Percentiles rank a stretch among this genome's conserved stretches.
These are phyloP conservation scores for Calcarius lapponicus DNA, from an alignment of 2,797 vertebrate genomes.

Conservation along the genomic window DNA sequence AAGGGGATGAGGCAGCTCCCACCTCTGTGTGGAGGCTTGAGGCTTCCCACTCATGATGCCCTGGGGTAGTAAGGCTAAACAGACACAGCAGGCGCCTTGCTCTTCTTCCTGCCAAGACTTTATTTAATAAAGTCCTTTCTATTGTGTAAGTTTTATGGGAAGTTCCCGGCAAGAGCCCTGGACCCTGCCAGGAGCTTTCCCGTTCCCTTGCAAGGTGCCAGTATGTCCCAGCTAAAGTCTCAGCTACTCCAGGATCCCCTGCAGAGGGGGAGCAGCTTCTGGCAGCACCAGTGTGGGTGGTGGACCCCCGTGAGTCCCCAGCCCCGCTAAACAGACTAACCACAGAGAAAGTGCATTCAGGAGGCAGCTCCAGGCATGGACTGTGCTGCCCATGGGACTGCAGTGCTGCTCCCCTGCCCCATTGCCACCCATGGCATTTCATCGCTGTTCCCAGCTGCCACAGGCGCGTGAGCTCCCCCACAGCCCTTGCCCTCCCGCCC, in stretches of 20 bases:
- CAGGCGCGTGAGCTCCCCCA: fast-evolving
- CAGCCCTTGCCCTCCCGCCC: background rate
- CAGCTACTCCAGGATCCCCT: background rate
- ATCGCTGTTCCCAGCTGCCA: background rate
- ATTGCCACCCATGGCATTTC: background rate
- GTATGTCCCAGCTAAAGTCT: background rate
- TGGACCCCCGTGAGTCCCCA: fast-evolving
- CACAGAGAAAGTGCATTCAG: slow-evolving; percentile 13
- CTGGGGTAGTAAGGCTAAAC: background rate
- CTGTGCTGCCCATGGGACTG: background rate
- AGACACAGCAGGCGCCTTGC: background rate
- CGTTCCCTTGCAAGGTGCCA: background rate
- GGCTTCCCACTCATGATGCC: background rate
- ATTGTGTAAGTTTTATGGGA: background rate
- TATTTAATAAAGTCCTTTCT: slow-evolving; percentile 36
- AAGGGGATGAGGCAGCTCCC: background rate
- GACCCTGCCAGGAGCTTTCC: background rate
- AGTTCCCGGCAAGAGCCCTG: background rate
- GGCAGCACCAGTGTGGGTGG: background rate
- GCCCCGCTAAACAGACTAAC: fast-evolving
- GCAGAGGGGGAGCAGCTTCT: background rate
- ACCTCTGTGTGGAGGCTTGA: background rate
- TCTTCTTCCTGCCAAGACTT: slow-evolving; percentile 22
- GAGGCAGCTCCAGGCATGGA: background rate
- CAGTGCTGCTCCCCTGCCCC: background rate